Percentiles rank a stretch among this genome's conserved stretches.
phyloP scores from a whole-genome alignment of 1,140 invertebrate species.

The Cydia pomonella region DNA sequence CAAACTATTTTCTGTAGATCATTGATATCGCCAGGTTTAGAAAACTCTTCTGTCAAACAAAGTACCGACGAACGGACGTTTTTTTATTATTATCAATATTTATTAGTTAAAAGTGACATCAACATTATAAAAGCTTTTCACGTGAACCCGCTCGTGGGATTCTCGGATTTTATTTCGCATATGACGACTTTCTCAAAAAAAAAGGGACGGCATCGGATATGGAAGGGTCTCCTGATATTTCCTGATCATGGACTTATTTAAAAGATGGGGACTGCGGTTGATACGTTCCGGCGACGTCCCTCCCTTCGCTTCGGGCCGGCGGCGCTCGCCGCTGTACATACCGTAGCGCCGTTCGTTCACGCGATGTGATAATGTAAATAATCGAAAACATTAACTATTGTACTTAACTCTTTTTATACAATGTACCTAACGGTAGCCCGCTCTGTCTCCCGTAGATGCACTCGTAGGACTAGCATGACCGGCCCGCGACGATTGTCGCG shows the following conservation, averaged over 20 bases:
- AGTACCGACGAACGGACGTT: not conserved
- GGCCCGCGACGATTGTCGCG: constrained; percentile 2
- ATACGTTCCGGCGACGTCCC: not conserved
- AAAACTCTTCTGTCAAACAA: not conserved
- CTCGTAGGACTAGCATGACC: constrained; percentile 13
- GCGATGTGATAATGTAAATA: constrained; percentile 72
- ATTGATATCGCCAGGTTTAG: no score
- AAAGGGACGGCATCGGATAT: not conserved
- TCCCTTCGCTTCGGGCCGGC: not conserved
- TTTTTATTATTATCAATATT: not conserved
- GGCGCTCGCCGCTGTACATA: constrained; percentile 35
- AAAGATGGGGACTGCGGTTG: not conserved
- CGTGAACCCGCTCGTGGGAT: no score
- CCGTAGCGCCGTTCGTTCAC: constrained; percentile 41
- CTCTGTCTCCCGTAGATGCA: not conserved
- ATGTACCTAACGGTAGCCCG: constrained; percentile 41
- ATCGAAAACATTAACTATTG: constrained; percentile 47
- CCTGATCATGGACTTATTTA: not conserved
- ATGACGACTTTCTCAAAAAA: not conserved
- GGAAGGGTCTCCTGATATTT: not conserved
- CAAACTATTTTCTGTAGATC: not conserved
- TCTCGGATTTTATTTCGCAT: not conserved
- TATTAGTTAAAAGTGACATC: not conserved
- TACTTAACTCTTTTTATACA: constrained; percentile 66
- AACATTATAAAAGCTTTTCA: not conserved